Conservation (phyloP, 2,888 invertebrate genomes). For the Neoaliturus tenellus region DNA sequence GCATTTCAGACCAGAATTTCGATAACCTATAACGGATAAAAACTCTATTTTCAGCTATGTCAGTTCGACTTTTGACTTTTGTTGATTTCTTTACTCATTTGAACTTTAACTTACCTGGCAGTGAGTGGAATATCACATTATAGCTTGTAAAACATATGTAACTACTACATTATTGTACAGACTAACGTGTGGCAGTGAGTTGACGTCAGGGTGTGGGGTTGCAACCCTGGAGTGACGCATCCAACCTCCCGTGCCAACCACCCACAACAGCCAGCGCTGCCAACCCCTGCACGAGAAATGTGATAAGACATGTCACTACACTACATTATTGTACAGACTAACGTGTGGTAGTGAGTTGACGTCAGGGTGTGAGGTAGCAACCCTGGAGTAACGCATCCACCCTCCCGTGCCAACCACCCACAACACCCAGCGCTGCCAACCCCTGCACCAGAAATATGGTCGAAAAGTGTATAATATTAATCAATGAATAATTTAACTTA, state of each 20-base stretch:
- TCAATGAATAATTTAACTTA: no score
- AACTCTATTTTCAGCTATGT: no score
- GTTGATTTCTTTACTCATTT: no score
- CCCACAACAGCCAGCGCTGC: not conserved
- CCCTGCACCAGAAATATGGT: not conserved
- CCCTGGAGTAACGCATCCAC: not conserved
- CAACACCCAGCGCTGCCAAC: not conserved
- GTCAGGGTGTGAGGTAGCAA: not conserved
- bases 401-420: not conserved
- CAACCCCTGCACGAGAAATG: not conserved
- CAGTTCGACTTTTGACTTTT: no score
- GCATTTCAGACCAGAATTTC: no score
- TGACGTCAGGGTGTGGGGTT: not conserved
- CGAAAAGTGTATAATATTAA: no score
- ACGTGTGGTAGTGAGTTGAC: not conserved
- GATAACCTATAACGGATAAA: no score
- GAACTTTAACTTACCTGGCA: not conserved
- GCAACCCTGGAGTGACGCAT: constrained; percentile 4
- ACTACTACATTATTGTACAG: constrained; percentile 11
- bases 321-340: constrained; percentile 1
- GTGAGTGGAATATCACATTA: not conserved
- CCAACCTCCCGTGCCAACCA: not conserved
- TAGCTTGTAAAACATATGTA: not conserved
- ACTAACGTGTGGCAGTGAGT: not conserved
- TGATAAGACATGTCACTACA: not conserved